Evolutionary conservation across 2,888 invertebrate genomes (phyloP), one percentile per base, ranked within the genome.

Genomic region (Priocnemis perturbator): DNA sequence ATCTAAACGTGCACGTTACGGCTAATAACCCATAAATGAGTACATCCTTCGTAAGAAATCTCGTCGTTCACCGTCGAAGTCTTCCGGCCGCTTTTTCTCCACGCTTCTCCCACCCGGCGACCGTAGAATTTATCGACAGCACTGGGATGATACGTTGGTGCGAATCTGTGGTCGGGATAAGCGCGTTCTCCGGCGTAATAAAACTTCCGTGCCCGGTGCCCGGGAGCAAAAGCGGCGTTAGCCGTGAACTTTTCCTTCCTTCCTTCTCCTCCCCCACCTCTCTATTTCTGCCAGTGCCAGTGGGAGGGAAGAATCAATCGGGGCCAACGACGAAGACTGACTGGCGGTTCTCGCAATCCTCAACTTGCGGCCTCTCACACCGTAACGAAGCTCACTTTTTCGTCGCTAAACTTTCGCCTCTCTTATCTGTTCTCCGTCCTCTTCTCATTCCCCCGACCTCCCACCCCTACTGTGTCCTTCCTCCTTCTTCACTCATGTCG

Each of bases 151-250:
- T 74, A 74, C 74, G 74, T 76, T 76, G 77, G 70, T 67, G 77
- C 68, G 77, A 71, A 77, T 76, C 74, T 74, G 77, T 67, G 74
- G 74, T 66, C 48, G 58, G 70, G 76, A 74, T 76, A 76, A 76
- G 64, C 76, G 71, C 67, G 74, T 74, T 74, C 77, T 69, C 64
- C 60, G 58, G 57, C 74, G 77, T 70, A 74, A 74, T 76, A 76
- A 77, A 76, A 76, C 70, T 77, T 71, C 63, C 62, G 60, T 14
- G 58, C 64, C 64, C 60, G 66, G 37, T 1, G 37, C 11, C 37
- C 14, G 14, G 26, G 37, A 37, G 37, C 11, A 11, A 37, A 37
- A 37, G 64, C 62, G 59, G 68, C 68, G 74, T 77, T 67, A 71
- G 68, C 21, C 60, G 60, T 37, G 64, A 76, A 76, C 74, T 76